A percentile compares a stretch with the other conserved stretches of the same genome.
Conservation (phyloP, 2,888 invertebrate genomes). For the Alcis repandata region DNA sequence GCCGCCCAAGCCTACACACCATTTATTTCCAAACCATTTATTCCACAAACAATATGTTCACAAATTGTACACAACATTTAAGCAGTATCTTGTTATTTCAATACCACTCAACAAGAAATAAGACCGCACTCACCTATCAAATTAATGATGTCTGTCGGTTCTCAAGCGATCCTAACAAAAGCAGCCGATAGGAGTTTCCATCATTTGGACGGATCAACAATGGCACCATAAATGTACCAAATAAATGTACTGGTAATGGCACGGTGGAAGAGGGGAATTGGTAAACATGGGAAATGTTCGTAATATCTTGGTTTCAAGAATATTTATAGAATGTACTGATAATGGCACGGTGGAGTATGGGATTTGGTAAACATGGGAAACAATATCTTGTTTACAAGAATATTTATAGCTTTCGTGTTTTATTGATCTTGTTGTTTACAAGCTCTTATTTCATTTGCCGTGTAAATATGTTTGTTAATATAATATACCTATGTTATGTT, state of each 20-base stretch:
- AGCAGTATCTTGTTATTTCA: conserved; percentile 6
- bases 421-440: too few relatives aligned
- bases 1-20: too few relatives aligned
- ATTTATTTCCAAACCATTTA: too few relatives aligned
- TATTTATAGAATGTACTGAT: too few relatives aligned
- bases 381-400: too few relatives aligned
- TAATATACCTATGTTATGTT: too few relatives aligned
- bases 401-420: too few relatives aligned
- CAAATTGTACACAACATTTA: conserved; percentile 2
- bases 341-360: too few relatives aligned
- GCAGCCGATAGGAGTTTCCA: conserved; percentile 33
- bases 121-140: conserved; percentile 38
- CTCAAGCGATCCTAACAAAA: conserved; percentile 33
- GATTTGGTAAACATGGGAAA: too few relatives aligned
- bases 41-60: not conserved
- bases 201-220: conserved; percentile 41
- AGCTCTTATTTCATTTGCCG: too few relatives aligned
- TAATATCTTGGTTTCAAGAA: not conserved
- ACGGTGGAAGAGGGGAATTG: not conserved
- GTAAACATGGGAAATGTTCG: not conserved
- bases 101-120: conserved; percentile 28
- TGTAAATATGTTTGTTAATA: too few relatives aligned
- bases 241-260: conserved; percentile 24
- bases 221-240: conserved; percentile 42
- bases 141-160: conserved; percentile 46